Percentiles rank a stretch among this genome's conserved stretches.
phyloP scores from a whole-genome alignment of 1,140 invertebrate species.

The Orius laevigatus region DNA sequence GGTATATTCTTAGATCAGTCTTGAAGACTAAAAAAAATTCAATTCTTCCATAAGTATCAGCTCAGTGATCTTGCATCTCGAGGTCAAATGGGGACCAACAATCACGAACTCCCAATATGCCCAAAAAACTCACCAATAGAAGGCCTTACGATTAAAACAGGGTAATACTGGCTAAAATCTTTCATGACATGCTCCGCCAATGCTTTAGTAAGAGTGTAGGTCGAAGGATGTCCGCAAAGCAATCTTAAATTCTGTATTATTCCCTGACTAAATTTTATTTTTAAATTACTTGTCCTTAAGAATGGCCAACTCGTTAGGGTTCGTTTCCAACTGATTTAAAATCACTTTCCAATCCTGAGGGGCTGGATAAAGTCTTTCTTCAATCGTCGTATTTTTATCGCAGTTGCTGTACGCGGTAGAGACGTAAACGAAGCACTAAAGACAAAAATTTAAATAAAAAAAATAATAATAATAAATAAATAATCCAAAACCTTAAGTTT shows the following conservation, averaged over 20 bases:
- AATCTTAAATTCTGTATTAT: background rate
- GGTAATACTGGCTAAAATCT: background rate
- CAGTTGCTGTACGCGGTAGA: conserved; percentile 2
- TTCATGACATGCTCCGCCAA: background rate
- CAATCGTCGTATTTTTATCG: background rate
- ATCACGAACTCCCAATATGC: background rate
- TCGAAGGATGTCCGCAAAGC: conserved; percentile 6
- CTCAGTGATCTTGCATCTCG: too few relatives aligned
- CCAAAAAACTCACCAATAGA: background rate
- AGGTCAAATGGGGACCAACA: background rate
- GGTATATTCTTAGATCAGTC: too few relatives aligned
- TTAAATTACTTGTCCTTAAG: conserved; percentile 1
- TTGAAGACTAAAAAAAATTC: too few relatives aligned
- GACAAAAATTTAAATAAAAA: background rate
- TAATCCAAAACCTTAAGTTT: background rate
- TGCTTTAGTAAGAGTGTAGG: conserved; percentile 2
- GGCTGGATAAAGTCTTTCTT: conserved; percentile 2
- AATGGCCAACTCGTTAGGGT: background rate
- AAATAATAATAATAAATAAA: background rate
- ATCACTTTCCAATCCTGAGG: conserved; percentile 1
- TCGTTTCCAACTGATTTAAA: background rate
- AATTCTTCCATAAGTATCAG: too few relatives aligned
- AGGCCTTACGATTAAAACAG: background rate
- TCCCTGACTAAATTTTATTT: background rate
- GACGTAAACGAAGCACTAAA: background rate